Evolutionary conservation across 53 echinoderm and acorn worm genomes (phyloP).

Genomic region (Henricia sp.): DNA sequence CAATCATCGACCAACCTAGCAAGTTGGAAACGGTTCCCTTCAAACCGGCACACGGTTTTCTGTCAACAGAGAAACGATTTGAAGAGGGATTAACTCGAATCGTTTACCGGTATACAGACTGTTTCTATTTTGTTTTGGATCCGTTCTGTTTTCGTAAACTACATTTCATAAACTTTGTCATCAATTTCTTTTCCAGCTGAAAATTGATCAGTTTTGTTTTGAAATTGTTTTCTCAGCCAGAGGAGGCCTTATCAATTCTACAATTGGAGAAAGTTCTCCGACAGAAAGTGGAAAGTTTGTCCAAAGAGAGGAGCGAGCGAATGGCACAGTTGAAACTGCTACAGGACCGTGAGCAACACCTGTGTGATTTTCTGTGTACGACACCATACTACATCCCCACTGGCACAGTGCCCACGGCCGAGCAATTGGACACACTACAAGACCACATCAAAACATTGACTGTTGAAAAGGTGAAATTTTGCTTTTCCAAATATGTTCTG

Average conservation of each 20-base stretch:
- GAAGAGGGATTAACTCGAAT: no score
- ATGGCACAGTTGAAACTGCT: conserved; percentile 71
- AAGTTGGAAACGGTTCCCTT: no score
- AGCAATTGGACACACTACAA: conserved; percentile 77
- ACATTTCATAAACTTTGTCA: no score
- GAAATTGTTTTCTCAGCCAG: conserved; percentile 72
- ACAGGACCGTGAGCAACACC: conserved; percentile 83
- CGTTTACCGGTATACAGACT: no score
- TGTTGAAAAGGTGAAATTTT: conserved; percentile 74
- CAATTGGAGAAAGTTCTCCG: conserved; percentile 92
- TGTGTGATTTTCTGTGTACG: conserved; percentile 90
- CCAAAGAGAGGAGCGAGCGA: conserved; percentile 75
- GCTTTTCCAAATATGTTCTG: no score
- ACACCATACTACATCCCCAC: conserved; percentile 97
- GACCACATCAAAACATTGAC: conserved; percentile 90
- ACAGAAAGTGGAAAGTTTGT: conserved; percentile 72
- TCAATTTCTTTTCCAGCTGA: no score
- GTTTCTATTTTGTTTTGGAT: no score
- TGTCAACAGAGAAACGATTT: no score
- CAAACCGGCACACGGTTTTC: no score
- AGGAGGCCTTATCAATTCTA: conserved; percentile 89
- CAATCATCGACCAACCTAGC: no score
- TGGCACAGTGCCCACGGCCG: conserved; percentile 81
- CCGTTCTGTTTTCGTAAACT: no score
- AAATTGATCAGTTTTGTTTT: no score